These are phyloP conservation scores for Gryllus longicercus DNA, from an alignment of 2,888 invertebrate genomes.

Conservation along the genomic window DNA sequence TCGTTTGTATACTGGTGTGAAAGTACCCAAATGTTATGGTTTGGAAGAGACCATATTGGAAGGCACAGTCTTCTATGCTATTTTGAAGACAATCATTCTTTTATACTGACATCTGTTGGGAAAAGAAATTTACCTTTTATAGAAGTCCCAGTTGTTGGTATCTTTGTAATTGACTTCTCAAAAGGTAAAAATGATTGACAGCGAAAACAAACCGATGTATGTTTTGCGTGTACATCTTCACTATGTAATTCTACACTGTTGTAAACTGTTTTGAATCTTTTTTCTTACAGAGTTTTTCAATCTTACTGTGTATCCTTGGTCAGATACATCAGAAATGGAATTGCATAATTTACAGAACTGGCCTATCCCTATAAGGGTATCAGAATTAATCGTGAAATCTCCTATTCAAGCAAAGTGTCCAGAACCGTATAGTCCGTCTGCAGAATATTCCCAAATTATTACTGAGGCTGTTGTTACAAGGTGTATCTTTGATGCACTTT, in stretches of 20 bases:
- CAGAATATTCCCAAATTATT: not conserved
- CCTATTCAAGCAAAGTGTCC: not conserved
- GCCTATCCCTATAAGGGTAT: not conserved
- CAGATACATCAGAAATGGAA: slow-evolving; percentile 29
- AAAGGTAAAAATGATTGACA: slow-evolving; percentile 25
- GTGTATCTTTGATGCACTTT: slow-evolving; percentile 18
- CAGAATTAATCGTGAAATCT: not conserved
- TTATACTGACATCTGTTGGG: slow-evolving; percentile 43
- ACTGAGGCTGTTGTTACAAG: not conserved
- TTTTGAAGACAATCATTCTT: slow-evolving; percentile 24
- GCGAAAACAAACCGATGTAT: not conserved
- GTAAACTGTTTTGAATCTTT: not conserved
- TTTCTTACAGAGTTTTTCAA: slow-evolving; percentile 24
- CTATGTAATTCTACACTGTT: no score
- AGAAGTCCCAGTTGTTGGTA: slow-evolving; percentile 42
- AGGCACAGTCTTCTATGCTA: slow-evolving; percentile 72
- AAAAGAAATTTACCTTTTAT: slow-evolving; percentile 35
- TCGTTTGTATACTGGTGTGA: slow-evolving; percentile 74
- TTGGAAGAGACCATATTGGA: slow-evolving; percentile 82
- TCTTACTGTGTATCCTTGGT: slow-evolving; percentile 32
- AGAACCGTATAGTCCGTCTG: not conserved
- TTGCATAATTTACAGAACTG: not conserved
- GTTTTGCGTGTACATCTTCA: not conserved
- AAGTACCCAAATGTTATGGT: slow-evolving; percentile 60
- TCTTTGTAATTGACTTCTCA: slow-evolving; percentile 39